Percentiles rank a stretch among this genome's conserved stretches.
These are phyloP conservation scores for Chrosomus eos DNA, from an alignment of 2,797 vertebrate species.

Conservation along the genomic window DNA sequence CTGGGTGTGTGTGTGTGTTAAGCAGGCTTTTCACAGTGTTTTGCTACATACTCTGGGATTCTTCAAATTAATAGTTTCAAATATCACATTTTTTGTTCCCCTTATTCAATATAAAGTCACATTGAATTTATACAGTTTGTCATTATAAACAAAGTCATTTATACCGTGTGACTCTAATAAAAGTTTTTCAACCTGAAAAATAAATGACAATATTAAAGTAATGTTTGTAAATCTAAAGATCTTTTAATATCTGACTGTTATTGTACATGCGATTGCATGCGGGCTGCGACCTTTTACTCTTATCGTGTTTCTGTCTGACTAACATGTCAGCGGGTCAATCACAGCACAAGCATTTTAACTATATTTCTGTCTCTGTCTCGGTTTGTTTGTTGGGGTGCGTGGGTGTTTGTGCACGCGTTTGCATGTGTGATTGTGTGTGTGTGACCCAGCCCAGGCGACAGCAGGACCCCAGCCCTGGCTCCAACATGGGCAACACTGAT, in stretches of 20 bases:
- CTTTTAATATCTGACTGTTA: background rate
- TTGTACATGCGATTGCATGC: background rate
- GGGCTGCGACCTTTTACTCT: background rate
- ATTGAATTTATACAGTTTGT: background rate
- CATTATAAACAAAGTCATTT: background rate
- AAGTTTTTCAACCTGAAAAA: background rate
- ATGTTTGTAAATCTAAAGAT: background rate
- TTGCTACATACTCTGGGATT: slow-evolving; percentile 17
- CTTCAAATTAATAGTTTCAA: background rate
- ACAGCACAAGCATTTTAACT: slow-evolving; percentile 41
- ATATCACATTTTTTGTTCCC: background rate
- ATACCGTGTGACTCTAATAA: background rate
- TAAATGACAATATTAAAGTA: background rate
- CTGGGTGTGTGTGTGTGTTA: background rate
- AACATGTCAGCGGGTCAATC: background rate
- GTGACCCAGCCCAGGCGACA: slow-evolving; percentile 92
- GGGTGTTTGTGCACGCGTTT: slow-evolving; percentile 51
- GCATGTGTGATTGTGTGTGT: slow-evolving; percentile 60
- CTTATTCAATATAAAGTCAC: background rate
- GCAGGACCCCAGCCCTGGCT: slow-evolving; percentile 95
- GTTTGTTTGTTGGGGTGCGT: slow-evolving; percentile 50
- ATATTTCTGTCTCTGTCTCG: slow-evolving; percentile 44
- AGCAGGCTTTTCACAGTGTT: slow-evolving; percentile 9
- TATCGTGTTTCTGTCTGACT: background rate
- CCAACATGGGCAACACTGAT: slow-evolving; percentile 90